phyloP scores from a whole-genome alignment of 2,888 invertebrate genomes.

The Capitulum mitella region DNA sequence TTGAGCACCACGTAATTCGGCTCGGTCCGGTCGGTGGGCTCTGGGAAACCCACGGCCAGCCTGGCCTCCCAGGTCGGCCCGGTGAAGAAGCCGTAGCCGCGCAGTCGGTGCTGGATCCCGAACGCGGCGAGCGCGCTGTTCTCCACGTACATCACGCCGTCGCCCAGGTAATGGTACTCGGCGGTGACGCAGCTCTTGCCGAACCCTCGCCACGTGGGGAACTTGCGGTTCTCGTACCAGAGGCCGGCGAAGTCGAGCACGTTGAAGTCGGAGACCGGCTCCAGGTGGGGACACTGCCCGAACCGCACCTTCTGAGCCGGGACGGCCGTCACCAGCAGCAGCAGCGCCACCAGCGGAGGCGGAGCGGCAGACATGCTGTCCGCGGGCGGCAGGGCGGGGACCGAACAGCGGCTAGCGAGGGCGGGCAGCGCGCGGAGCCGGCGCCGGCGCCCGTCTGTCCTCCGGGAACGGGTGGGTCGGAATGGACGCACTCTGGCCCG shows the following conservation, averaged over 20 bases:
- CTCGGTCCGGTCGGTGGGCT: neutral
- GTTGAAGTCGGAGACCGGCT: neutral
- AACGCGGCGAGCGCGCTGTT: neutral
- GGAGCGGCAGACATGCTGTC: neutral
- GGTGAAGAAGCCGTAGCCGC: too few relatives aligned
- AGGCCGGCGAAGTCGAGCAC: neutral
- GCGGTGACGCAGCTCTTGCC: neutral
- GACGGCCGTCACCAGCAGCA: neutral
- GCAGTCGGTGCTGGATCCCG: neutral
- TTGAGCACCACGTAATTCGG: neutral
- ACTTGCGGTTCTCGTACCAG: conserved; percentile 9
- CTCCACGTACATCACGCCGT: neutral
- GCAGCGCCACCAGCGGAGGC: neutral
- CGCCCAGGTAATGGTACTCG: neutral
- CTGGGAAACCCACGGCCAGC: neutral
- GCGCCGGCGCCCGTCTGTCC: too few relatives aligned
- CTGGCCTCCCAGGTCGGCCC: neutral
- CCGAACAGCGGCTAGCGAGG: too few relatives aligned
- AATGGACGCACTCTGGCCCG: too few relatives aligned
- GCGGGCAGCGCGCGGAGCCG: too few relatives aligned
- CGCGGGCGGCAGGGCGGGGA: too few relatives aligned
- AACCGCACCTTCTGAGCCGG: neutral
- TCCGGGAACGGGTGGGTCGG: too few relatives aligned
- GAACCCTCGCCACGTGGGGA: neutral
- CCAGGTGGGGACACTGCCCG: neutral